Evolutionary conservation across 2,888 invertebrate species (phyloP), one percentile per base, ranked within the genome.

Genomic region (Mesoligia furuncula): DNA sequence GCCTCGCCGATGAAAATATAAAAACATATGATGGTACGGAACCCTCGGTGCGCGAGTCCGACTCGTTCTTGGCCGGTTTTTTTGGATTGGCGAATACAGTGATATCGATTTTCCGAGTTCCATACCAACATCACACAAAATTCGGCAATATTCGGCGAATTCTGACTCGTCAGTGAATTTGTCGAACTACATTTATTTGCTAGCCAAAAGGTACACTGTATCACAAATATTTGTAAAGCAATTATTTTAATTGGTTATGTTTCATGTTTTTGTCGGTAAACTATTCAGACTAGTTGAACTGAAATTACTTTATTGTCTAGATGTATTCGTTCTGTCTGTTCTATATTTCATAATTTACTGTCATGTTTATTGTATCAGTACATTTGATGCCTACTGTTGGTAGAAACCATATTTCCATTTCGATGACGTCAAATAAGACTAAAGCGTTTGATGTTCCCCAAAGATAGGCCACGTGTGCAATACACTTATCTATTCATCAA

Each of bases 401-500:
- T 36, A 27, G 15, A 39, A 54, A 57, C 17, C 8, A 48, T 75
- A 65, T 75, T 67, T 67, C 48, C 36, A 81, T 75, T 78, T 73
- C 54, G 17, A 66, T 73, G 59, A 57, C 62, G 57, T 86, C 54
- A 73, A 79, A 71, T 24, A 59, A 13, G 27, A 27, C 20, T 13
- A 42, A 48, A 20, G 13, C n/a, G 61, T 75, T 71, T 66, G 61
- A 83, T 72, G 65, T 73, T 70, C 61, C 27, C 11, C 13, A 66
- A 81, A 66, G 69, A 67, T 61, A 62, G 31, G 24, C 31, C 27
- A 85, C 70, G 65, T 27, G 66, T 51, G 54, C 13, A 67, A 68
- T 9, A 48, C 57, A 68, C 73, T 82, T 75, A 48, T 20, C 67
- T 77, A 85, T 76, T 79, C 75, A 86, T 39, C 75, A 75, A 57